A percentile compares a stretch with the other conserved stretches of the same genome.
These are phyloP conservation scores for Cantharis lateralis DNA, from an alignment of 2,888 invertebrate species.

Conservation along the genomic window DNA sequence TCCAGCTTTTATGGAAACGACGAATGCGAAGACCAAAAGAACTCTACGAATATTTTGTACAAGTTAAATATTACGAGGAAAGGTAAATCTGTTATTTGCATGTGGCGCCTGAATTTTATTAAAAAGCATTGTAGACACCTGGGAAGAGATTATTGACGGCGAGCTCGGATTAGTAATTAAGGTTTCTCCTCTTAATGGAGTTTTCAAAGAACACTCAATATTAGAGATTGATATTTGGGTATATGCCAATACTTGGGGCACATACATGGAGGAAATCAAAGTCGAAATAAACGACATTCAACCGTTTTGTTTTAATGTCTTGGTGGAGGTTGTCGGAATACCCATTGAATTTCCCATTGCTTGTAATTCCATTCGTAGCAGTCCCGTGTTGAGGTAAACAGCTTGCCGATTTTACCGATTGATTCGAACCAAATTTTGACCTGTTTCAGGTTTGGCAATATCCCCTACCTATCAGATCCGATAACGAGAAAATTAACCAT, in stretches of 20 bases:
- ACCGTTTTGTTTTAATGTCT: slow-evolving; percentile 48
- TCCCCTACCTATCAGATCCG: slow-evolving; percentile 31
- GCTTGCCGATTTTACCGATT: neutral
- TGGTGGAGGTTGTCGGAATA: slow-evolving; percentile 50
- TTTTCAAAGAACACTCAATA: slow-evolving; percentile 41
- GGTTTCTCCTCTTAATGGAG: slow-evolving; percentile 39
- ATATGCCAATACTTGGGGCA: slow-evolving; percentile 58
- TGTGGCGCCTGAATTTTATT: neutral
- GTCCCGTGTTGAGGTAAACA: slow-evolving; percentile 46
- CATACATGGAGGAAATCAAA: slow-evolving; percentile 54
- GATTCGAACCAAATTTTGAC: neutral
- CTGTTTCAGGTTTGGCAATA: slow-evolving; percentile 41
- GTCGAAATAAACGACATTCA: slow-evolving; percentile 51
- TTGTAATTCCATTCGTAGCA: slow-evolving; percentile 40
- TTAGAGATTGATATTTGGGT: slow-evolving; percentile 49
- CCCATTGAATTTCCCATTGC: slow-evolving; percentile 54
- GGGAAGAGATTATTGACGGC: slow-evolving; percentile 42
- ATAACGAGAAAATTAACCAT: slow-evolving; percentile 39
- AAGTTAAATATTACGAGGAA: slow-evolving; percentile 33
- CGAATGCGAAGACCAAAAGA: slow-evolving; percentile 11
- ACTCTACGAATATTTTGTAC: slow-evolving; percentile 28
- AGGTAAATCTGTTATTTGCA: slow-evolving; percentile 19
- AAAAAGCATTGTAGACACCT: slow-evolving; percentile 35
- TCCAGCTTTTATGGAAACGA: slow-evolving; percentile 45
- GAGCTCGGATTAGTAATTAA: slow-evolving; percentile 50